These are phyloP conservation scores for Drosophila oshimai DNA, from an alignment of 1,140 invertebrate species.

Conservation along the genomic window DNA sequence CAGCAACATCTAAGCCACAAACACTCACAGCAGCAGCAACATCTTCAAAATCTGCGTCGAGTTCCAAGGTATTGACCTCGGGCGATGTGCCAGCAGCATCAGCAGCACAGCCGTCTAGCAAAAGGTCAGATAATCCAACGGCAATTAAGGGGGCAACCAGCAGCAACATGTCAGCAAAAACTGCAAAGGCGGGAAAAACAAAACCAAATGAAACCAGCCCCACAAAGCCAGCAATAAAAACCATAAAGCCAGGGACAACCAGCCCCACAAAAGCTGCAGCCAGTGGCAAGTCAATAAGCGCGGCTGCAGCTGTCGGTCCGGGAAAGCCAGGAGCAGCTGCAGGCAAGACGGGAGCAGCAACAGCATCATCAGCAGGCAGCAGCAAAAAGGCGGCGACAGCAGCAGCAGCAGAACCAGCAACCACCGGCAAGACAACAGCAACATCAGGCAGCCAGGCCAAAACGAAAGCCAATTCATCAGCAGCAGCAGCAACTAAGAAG, in stretches of 20 bases:
- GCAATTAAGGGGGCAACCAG: neutral
- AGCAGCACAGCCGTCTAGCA: too few species aligned
- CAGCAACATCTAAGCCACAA: constrained; percentile 7
- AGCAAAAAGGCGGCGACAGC: constrained; percentile 11
- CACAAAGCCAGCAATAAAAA: constrained; percentile 28
- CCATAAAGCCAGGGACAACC: constrained; percentile 21
- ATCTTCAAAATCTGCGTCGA: neutral
- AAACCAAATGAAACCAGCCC: constrained; percentile 19
- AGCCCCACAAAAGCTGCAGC: constrained; percentile 35
- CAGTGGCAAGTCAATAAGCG: constrained; percentile 3
- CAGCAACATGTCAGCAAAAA: constrained; percentile 34
- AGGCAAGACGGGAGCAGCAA: neutral
- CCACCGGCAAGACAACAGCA: neutral
- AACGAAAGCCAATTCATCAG: constrained; percentile 47
- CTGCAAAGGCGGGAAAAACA: constrained; percentile 22
- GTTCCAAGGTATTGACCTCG: neutral
- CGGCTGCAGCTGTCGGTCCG: neutral
- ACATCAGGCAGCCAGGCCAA: constrained; percentile 35
- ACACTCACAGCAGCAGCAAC: neutral
- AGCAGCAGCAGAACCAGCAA: neutral
- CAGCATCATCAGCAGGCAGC: neutral
- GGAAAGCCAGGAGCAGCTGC: constrained; percentile 3
- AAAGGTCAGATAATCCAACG: neutral
- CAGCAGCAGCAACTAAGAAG: constrained; percentile 43
- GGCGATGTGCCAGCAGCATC: too few species aligned